Evolutionary conservation across 2,797 vertebrate genomes (phyloP).

Genomic region (Gambelia wislizenii): DNA sequence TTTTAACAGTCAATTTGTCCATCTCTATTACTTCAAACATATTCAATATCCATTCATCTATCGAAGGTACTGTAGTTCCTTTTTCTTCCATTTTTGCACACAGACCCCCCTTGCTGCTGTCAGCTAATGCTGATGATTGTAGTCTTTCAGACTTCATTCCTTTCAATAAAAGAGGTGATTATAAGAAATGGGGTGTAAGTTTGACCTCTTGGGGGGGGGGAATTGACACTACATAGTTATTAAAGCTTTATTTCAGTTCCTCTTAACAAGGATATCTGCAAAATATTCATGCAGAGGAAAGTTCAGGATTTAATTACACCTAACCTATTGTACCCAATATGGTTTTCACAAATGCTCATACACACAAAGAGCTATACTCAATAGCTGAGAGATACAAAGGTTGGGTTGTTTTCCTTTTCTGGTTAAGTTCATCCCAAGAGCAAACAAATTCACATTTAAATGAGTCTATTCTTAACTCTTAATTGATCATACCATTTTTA

Average conservation of each 20-base stretch:
- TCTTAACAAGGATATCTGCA: neutral
- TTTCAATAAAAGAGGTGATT: slow-evolving; percentile 10
- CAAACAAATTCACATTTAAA: neutral
- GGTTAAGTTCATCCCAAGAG: neutral
- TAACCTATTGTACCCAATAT: neutral
- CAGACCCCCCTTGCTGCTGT: no score
- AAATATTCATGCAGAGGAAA: slow-evolving; percentile 1
- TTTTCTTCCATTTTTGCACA: no score
- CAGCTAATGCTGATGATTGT: neutral
- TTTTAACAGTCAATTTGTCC: no score
- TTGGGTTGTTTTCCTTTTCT: neutral
- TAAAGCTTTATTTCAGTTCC: slow-evolving; percentile 8
- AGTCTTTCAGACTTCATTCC: neutral
- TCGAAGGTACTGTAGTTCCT: no score
- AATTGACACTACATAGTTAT: neutral
- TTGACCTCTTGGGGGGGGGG: neutral
- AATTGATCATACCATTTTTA: neutral
- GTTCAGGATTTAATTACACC: neutral
- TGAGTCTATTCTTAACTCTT: neutral
- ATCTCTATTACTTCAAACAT: no score
- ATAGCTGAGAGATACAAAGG: neutral
- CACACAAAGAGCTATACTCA: neutral
- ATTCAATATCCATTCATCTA: no score
- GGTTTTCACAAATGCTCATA: neutral
- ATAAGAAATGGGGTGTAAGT: neutral